Base-by-base conservation (phyloP, 2,797 vertebrate genomes). In the Oceanodroma leucorhoa region DNA sequence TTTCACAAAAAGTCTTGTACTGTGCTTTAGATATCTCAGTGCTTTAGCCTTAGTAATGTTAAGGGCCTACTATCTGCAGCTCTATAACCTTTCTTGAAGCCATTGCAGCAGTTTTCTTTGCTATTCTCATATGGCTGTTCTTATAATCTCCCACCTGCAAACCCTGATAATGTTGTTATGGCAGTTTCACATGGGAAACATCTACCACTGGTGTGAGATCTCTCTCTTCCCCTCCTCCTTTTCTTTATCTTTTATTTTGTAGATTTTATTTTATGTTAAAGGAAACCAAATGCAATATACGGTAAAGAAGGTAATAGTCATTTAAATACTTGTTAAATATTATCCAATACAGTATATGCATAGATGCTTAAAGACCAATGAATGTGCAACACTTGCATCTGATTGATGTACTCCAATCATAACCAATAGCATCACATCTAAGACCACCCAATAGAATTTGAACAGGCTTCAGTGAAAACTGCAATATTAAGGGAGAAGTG, bases 401-500 rank as follows among this genome's bases (percentile, higher is more conserved):
- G 53, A 24, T 45, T 17, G 11, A 11, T 27, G 14, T 32, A 60
- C 3, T 78, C 18, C 20, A n/a, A 1, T 21, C 40, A 72, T 46
- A 80, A 43, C 14, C 66, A 62, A 34, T 2, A 54, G 2, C 19
- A 58, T 45, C 55, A 64, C 18, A 64, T 5, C 8, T 36, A 62
- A 57, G 16, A 60, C 4, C 19, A 64, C 17, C 1, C 8, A 64
- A 36, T 11, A 23, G 21, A 88, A 55, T 38, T 75, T 61, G 6
- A 69, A 78, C 34, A 48, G 2, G 5, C 2, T 55, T 86, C 51
- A 75, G 0, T 17, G 13, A n/a, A n/a, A 64, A 50, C 16, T 51
- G 2, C 4, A 53, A 36, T 55, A 24, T 26, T 75, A 57, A 57
- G 0, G 1, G 9, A 70, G 10, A 83, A 82, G 3, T 0, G 0